phyloP scores from a whole-genome alignment of 53 echinoderm and acorn worm species.

The Crossaster papposus region DNA sequence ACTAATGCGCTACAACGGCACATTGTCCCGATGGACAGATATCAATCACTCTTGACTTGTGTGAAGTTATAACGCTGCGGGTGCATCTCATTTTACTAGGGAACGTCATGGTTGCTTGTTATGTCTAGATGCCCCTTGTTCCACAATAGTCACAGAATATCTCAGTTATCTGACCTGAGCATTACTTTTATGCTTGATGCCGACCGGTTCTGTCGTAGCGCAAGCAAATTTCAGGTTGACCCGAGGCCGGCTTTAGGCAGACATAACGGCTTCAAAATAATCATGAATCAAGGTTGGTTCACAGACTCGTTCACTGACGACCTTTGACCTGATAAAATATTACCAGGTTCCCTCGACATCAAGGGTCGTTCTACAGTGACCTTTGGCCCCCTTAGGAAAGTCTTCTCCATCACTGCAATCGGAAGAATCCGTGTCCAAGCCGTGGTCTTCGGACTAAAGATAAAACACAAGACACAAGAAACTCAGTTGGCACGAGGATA shows the following conservation, averaged over 20 bases:
- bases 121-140: neutral
- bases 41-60: too few relatives aligned
- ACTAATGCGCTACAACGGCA: too few relatives aligned
- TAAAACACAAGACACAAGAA: neutral
- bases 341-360: conserved; percentile 61
- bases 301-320: neutral
- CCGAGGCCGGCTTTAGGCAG: too few relatives aligned
- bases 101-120: too few relatives aligned
- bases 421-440: conserved; percentile 76
- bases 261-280: too few relatives aligned
- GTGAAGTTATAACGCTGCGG: too few relatives aligned
- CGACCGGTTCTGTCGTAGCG: too few relatives aligned
- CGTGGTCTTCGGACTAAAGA: conserved; percentile 70
- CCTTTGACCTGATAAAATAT: neutral
- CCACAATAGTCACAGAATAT: neutral
- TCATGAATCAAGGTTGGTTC: neutral
- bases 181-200: too few relatives aligned
- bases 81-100: too few relatives aligned
- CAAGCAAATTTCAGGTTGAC: too few relatives aligned
- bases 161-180: neutral
- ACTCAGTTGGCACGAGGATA: neutral
- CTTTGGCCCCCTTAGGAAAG: conserved; percentile 39
- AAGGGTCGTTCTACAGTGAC: conserved; percentile 31
- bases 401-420: conserved; percentile 77
- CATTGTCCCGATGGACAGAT: too few relatives aligned